Percentiles rank a stretch among this genome's conserved stretches.
phyloP scores from a whole-genome alignment of 2,888 invertebrate species.

The Octodonta nipae region DNA sequence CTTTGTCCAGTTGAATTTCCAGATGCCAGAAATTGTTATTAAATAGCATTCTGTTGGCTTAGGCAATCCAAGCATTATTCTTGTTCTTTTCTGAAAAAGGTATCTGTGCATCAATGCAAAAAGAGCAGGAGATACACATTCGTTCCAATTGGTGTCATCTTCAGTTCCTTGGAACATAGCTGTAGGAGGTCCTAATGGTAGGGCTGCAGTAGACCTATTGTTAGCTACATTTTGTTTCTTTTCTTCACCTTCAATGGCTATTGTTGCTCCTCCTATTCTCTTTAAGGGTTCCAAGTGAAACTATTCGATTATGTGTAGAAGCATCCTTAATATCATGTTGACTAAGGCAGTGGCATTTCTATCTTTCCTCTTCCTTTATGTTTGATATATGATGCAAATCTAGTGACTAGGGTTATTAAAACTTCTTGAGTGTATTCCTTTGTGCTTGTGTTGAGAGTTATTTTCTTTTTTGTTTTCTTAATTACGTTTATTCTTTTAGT shows the following conservation, averaged over 20 bases:
- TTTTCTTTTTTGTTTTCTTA: no score
- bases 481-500: no score
- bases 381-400: constrained; percentile 16
- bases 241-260: constrained; percentile 20
- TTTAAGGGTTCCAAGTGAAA: constrained; percentile 14
- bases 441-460: no score
- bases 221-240: constrained; percentile 18
- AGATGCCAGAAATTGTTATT: no score
- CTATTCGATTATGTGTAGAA: constrained; percentile 16
- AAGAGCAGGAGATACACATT: constrained; percentile 16
- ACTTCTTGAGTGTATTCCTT: no score
- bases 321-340: constrained; percentile 15
- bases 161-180: constrained; percentile 19
- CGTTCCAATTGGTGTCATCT: constrained; percentile 25
- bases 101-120: constrained; percentile 19
- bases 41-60: neutral
- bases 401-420: neutral
- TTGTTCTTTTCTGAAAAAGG: constrained; percentile 11
- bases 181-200: neutral
- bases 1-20: no score
- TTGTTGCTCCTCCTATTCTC: constrained; percentile 17
- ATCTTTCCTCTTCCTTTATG: constrained; percentile 18
- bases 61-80: constrained; percentile 1
- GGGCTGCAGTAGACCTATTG: constrained; percentile 1
- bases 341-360: constrained; percentile 17